phyloP scores from a whole-genome alignment of 2,888 invertebrate genomes.

The Sarcophaga caerulescens region DNA sequence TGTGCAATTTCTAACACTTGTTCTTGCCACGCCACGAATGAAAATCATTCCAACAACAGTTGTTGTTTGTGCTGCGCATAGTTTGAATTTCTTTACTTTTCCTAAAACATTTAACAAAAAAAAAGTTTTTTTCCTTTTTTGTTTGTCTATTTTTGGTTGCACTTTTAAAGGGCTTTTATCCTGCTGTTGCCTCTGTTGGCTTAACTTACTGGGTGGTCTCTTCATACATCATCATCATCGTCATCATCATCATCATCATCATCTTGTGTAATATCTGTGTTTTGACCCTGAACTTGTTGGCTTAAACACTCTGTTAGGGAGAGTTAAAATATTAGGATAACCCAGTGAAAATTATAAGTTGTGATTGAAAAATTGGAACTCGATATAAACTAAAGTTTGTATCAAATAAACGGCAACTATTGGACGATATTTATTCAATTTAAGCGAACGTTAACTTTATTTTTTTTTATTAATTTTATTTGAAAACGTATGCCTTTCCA shows the following conservation, averaged over 20 bases:
- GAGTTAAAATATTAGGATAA: constrained; percentile 3
- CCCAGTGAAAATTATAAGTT: constrained; percentile 2
- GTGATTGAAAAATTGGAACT: neutral
- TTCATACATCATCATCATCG: constrained; percentile 49
- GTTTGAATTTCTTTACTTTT: neutral
- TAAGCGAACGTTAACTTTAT: too few species aligned
- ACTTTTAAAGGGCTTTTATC: constrained; percentile 19
- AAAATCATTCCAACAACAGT: constrained; percentile 20
- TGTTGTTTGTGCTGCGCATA: constrained; percentile 1
- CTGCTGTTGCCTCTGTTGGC: constrained; percentile 37
- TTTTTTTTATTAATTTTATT: too few species aligned
- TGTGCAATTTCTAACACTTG: constrained; percentile 58
- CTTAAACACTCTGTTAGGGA: constrained; percentile 36
- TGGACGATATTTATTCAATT: too few species aligned
- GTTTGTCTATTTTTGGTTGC: constrained; percentile 3
- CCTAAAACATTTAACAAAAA: neutral
- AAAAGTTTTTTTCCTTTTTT: neutral
- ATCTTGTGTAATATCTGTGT: constrained; percentile 11
- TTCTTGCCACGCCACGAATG: constrained; percentile 18
- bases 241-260: neutral
- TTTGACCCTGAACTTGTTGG: constrained; percentile 65
- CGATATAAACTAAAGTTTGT: too few species aligned
- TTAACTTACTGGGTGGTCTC: constrained; percentile 53
- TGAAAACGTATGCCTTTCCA: too few species aligned
- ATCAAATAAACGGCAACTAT: too few species aligned